A percentile compares a stretch with the other conserved stretches of the same genome.
Evolutionary conservation across 1,140 invertebrate species (phyloP).

Genomic region (Drosophila chauvacae): DNA sequence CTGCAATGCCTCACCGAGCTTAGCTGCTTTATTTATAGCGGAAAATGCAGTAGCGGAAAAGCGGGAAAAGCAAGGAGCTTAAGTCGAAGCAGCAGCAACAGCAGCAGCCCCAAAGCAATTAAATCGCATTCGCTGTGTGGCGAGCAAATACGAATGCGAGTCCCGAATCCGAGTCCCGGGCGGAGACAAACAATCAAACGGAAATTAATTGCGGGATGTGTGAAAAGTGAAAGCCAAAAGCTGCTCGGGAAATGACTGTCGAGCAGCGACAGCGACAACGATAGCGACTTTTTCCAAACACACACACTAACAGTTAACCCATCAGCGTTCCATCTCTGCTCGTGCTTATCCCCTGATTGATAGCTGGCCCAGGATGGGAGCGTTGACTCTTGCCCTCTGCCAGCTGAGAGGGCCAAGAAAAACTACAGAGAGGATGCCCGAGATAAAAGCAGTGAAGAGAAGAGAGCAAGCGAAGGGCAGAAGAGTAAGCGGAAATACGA

Average conservation of each 20-base stretch:
- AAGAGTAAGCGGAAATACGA: not conserved
- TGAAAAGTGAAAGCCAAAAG: slow-evolving; percentile 69
- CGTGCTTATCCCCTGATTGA: slow-evolving; percentile 32
- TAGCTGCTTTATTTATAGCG: slow-evolving; percentile 71
- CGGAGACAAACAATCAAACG: slow-evolving; percentile 76
- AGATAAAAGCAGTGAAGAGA: not conserved
- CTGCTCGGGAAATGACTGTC: slow-evolving; percentile 33
- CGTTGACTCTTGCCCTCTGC: slow-evolving; percentile 33
- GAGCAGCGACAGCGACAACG: slow-evolving; percentile 1
- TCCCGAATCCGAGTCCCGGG: slow-evolving; percentile 15
- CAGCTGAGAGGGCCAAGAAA: not conserved
- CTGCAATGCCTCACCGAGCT: slow-evolving; percentile 19
- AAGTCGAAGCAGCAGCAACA: slow-evolving; percentile 29
- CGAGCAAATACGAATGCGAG: slow-evolving; percentile 20
- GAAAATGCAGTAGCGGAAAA: slow-evolving; percentile 42
- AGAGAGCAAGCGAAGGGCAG: not conserved
- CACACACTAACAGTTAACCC: not conserved
- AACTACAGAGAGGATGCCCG: not conserved
- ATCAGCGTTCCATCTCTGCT: not conserved
- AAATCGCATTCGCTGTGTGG: slow-evolving; percentile 41
- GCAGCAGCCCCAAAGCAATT: slow-evolving; percentile 65
- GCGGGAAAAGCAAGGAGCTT: slow-evolving; percentile 5
- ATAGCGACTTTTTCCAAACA: not conserved
- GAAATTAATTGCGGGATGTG: slow-evolving; percentile 76
- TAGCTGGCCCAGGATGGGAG: slow-evolving; percentile 4